Evolutionary conservation across 2,888 invertebrate species (phyloP), one percentile per base, ranked within the genome.

Genomic region (Drosophila glabriapex): DNA sequence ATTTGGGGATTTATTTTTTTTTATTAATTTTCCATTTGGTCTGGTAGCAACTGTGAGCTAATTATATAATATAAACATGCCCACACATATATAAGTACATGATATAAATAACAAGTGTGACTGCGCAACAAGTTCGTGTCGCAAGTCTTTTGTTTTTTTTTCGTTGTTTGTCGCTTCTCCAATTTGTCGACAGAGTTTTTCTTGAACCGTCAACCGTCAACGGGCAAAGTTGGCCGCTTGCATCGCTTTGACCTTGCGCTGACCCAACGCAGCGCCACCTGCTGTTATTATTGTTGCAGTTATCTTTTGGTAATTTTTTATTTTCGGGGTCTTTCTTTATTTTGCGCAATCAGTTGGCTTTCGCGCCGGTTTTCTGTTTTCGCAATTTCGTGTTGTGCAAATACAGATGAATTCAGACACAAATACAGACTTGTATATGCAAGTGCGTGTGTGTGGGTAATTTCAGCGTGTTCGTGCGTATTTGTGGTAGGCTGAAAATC

Each of bases 81-180:
- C 25, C 25, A 33, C 58, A 46, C 55, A 39, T 16, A 41, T 14
- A 25, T 62, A 62, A 68, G 77, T 70, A 78, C 77, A 70, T 64
- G 78, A 74, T 78, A 78, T 71, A 78, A 78, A 78, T 78, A 67
- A 59, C 71, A 78, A 78, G 78, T 78, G 67, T 62, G 78, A 67
- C 56, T 78, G 67, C 61, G 67, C 80, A 77, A 74, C 81, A 78
- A 77, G 85, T 83, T 82, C 71, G 82, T 85, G 70, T 76, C 78
- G 74, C 69, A 74, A 85, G 82, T 85, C 78, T 85, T 85, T 82
- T 70, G 79, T 81, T 74, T 78, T 67, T 55, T 39, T 81, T 82
- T 82, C 9, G 73, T 80, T 75, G 4, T 74, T 63, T 53, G 29
- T 22, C 25, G 46, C 46, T 46, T 46, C 46, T 46, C 4, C 22